Conservation (phyloP, 2,888 invertebrate genomes). For the Apocheima hispidaria region DNA sequence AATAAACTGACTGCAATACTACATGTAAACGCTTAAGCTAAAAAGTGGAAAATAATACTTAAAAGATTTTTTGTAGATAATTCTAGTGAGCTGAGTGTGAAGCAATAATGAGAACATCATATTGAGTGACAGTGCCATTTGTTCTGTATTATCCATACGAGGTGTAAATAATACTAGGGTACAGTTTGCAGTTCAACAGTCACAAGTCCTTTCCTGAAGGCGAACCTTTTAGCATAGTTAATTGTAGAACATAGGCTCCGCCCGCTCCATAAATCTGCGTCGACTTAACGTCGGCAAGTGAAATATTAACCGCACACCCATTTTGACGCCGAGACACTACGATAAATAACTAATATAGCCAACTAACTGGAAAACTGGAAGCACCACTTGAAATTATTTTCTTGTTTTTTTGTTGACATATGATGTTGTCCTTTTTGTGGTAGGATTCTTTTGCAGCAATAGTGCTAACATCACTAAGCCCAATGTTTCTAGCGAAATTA, state of each 20-base stretch:
- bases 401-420: not conserved
- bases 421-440: too few relatives aligned
- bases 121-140: not conserved
- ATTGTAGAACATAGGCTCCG: slow-evolving; percentile 80
- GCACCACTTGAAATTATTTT: slow-evolving; percentile 7
- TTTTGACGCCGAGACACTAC: slow-evolving; percentile 74
- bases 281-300: slow-evolving; percentile 81
- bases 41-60: too few relatives aligned
- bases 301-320: slow-evolving; percentile 82
- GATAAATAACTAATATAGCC: slow-evolving; percentile 73
- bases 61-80: too few relatives aligned
- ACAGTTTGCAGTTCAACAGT: slow-evolving; percentile 21
- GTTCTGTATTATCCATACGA: not conserved
- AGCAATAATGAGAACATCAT: too few relatives aligned
- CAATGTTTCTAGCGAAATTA: too few relatives aligned
- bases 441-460: too few relatives aligned
- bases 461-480: too few relatives aligned
- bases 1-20: too few relatives aligned
- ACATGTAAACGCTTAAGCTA: too few relatives aligned
- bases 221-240: slow-evolving; percentile 63
- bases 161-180: slow-evolving; percentile 12
- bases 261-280: slow-evolving; percentile 78
- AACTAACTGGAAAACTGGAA: slow-evolving; percentile 56
- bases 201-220: slow-evolving; percentile 34
- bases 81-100: too few relatives aligned